Evolutionary conservation across 2,797 vertebrate genomes (phyloP).

Genomic region (Chelon auratus): DNA sequence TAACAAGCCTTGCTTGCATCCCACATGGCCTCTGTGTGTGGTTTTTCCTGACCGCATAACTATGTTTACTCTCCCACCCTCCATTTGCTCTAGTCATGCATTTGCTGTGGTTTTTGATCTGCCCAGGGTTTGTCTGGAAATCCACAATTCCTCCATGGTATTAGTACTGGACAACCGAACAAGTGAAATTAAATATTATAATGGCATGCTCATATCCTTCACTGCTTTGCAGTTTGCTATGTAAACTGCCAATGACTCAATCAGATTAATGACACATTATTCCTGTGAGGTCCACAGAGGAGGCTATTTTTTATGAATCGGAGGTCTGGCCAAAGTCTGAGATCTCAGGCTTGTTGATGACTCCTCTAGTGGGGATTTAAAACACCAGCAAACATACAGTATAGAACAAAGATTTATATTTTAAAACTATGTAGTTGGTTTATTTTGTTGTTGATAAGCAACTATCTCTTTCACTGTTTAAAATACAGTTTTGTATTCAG

Average conservation of each 20-base stretch:
- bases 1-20: slow-evolving; percentile 35
- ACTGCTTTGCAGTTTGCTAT: slow-evolving; percentile 47
- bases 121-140: slow-evolving; percentile 27
- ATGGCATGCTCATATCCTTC: slow-evolving; percentile 36
- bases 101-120: slow-evolving; percentile 58
- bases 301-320: slow-evolving; percentile 27
- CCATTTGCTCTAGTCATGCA: slow-evolving; percentile 33
- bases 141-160: slow-evolving; percentile 19
- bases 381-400: slow-evolving; percentile 5
- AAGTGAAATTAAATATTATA: slow-evolving; percentile 57
- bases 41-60: slow-evolving; percentile 49
- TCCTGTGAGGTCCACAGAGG: slow-evolving; percentile 48
- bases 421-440: background rate
- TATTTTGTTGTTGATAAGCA: background rate
- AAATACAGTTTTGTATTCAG: background rate
- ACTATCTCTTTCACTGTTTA: background rate
- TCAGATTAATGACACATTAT: slow-evolving; percentile 51
- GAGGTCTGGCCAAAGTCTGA: background rate
- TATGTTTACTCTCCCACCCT: slow-evolving; percentile 61
- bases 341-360: slow-evolving; percentile 10
- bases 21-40: slow-evolving; percentile 54
- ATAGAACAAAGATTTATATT: background rate
- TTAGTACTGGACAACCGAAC: slow-evolving; percentile 36
- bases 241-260: slow-evolving; percentile 56
- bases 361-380: background rate